A percentile compares a stretch with the other conserved stretches of the same genome.
Evolutionary conservation across 2,888 invertebrate species (phyloP).

Genomic region (Aleiodes leptofemur): DNA sequence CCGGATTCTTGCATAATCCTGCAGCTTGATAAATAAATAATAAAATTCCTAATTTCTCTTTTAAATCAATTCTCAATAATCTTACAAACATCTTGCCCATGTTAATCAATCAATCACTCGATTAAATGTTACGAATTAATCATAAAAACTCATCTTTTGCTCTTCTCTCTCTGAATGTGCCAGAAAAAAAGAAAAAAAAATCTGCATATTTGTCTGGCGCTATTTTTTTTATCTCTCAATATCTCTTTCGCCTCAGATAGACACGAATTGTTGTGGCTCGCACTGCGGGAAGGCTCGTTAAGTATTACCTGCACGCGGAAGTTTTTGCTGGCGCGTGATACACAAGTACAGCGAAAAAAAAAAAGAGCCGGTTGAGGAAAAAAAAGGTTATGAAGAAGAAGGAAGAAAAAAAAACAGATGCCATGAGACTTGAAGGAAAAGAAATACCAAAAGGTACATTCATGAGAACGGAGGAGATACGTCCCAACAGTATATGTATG

Average conservation of each 20-base stretch:
- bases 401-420: slow-evolving; percentile 5
- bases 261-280: slow-evolving; percentile 33
- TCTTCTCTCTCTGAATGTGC: too few relatives aligned
- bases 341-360: slow-evolving; percentile 17
- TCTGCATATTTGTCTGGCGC: too few relatives aligned
- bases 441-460: slow-evolving; percentile 24
- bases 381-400: neutral
- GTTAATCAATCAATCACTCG: too few relatives aligned
- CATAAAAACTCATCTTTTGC: too few relatives aligned
- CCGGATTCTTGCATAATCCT: too few relatives aligned
- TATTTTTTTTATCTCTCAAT: neutral
- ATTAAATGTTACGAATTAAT: too few relatives aligned
- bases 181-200: too few relatives aligned
- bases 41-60: neutral
- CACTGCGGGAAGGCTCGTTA: slow-evolving; percentile 36
- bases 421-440: slow-evolving; percentile 20
- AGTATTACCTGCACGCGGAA: slow-evolving; percentile 35
- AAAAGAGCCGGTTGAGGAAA: slow-evolving; percentile 21
- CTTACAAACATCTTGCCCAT: too few relatives aligned
- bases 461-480: slow-evolving; percentile 26
- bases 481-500: slow-evolving; percentile 15
- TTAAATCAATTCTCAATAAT: slow-evolving; percentile 6
- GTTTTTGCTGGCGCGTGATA: slow-evolving; percentile 33
- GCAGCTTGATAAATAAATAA: too few relatives aligned
- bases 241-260: slow-evolving; percentile 19